These are phyloP conservation scores for Micromesistius poutassou DNA, from an alignment of 2,797 vertebrate genomes.

Conservation along the genomic window DNA sequence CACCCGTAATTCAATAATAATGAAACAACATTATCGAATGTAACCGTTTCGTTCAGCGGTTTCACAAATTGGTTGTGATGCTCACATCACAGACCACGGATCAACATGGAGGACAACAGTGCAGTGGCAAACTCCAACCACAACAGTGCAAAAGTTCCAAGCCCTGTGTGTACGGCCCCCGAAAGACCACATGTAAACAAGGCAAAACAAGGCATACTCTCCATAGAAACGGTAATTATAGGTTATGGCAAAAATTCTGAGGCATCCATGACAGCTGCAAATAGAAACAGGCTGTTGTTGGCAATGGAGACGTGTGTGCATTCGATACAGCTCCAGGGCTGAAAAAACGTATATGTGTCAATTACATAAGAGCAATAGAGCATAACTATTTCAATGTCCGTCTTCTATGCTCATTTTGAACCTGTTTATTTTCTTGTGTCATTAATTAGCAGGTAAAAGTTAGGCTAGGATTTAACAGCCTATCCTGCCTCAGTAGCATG, in stretches of 20 bases:
- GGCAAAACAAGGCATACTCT: slow-evolving; percentile 35
- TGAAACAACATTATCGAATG: slow-evolving; percentile 31
- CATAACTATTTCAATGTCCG: not conserved
- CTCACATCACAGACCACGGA: slow-evolving; percentile 31
- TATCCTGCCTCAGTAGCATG: not conserved
- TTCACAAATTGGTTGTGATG: slow-evolving; percentile 31
- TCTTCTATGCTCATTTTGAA: not conserved
- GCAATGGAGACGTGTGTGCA: not conserved
- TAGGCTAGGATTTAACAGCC: not conserved
- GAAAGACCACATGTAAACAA: slow-evolving; percentile 39
- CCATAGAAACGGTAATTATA: slow-evolving; percentile 53
- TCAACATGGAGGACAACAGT: slow-evolving; percentile 29
- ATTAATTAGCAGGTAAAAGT: not conserved
- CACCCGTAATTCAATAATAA: slow-evolving; percentile 9
- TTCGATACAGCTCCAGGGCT: not conserved
- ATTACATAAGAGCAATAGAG: not conserved
- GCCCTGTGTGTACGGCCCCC: slow-evolving; percentile 24
- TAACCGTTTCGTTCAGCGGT: slow-evolving; percentile 19
- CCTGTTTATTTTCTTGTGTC: not conserved
- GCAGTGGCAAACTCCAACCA: slow-evolving; percentile 32
- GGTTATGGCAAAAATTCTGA: slow-evolving; percentile 33
- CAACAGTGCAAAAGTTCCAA: slow-evolving; percentile 32
- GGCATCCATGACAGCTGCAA: slow-evolving; percentile 26
- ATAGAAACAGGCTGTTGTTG: not conserved
- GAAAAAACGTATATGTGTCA: not conserved